phyloP scores from a whole-genome alignment of 2,113 vertebrate species.

The Hemichromis elongatus region DNA sequence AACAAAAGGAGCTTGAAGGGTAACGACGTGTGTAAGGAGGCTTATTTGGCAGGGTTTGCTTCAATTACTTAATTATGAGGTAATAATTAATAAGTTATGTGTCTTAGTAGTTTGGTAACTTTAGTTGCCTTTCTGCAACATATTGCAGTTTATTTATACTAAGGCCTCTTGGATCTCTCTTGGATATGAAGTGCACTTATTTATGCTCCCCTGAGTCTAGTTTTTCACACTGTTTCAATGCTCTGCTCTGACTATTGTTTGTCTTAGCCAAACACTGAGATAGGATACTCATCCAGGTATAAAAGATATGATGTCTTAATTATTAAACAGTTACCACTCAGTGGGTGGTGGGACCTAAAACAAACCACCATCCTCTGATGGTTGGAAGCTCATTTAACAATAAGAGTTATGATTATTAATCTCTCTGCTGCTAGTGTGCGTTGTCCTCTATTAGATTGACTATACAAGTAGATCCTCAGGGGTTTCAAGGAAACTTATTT shows the following conservation, averaged over 20 bases:
- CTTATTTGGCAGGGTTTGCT: background rate
- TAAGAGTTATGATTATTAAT: conserved; percentile 19
- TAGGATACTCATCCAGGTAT: background rate
- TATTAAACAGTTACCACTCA: background rate
- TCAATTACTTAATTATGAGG: background rate
- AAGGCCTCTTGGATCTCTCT: background rate
- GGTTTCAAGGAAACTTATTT: background rate
- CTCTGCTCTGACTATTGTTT: background rate
- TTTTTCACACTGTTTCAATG: background rate
- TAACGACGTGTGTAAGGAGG: background rate
- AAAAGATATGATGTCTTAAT: background rate
- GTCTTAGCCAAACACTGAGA: background rate
- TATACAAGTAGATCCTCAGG: background rate
- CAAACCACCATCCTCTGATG: background rate
- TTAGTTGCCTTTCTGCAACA: background rate
- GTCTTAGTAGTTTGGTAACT: background rate
- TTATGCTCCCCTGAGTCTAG: background rate
- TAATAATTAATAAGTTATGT: background rate
- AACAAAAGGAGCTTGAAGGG: background rate
- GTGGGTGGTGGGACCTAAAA: background rate
- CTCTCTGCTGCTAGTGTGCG: background rate
- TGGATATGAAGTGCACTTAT: background rate
- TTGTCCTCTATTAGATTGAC: conserved; percentile 11
- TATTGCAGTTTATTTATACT: background rate
- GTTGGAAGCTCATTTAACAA: conserved; percentile 7